These are phyloP conservation scores for Ganaspis sp. DNA, from an alignment of 1,140 invertebrate species.

Conservation along the genomic window DNA sequence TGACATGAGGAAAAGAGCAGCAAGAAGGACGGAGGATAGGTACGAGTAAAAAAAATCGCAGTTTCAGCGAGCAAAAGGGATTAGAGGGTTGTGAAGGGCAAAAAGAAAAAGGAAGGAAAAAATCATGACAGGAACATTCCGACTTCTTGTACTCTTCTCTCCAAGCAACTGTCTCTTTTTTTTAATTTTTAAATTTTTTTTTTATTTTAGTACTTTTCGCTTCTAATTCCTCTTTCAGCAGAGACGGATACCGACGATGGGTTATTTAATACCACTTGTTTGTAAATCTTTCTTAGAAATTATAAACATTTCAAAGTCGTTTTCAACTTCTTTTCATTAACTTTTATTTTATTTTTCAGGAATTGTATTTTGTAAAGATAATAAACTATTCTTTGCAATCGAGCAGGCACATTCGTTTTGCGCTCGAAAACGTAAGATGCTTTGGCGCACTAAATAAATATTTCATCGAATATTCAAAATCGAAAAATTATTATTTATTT, in stretches of 20 bases:
- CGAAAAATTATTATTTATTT: too few relatives aligned
- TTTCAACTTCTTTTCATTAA: too few relatives aligned
- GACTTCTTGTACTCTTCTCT: slow-evolving; percentile 39
- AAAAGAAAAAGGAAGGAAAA: slow-evolving; percentile 42
- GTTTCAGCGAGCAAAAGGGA: background rate
- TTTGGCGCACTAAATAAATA: too few relatives aligned
- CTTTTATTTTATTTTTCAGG: too few relatives aligned
- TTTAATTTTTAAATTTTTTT: too few relatives aligned
- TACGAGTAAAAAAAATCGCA: slow-evolving; percentile 5
- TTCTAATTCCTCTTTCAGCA: background rate
- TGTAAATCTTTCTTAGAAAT: background rate
- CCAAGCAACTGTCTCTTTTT: slow-evolving; percentile 38
- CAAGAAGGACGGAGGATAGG: background rate
- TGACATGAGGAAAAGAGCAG: background rate
- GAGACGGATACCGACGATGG: background rate
- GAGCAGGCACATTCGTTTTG: too few relatives aligned
- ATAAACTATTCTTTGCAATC: too few relatives aligned
- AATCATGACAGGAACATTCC: slow-evolving; percentile 43
- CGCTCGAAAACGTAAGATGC: too few relatives aligned
- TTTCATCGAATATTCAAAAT: too few relatives aligned
- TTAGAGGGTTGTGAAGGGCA: background rate
- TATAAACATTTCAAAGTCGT: background rate
- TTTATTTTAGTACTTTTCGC: background rate
- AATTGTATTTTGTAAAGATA: too few relatives aligned
- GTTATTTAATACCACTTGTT: background rate